phyloP scores from a whole-genome alignment of 2,888 invertebrate genomes.

The Caenorhabditis macrosperma region DNA sequence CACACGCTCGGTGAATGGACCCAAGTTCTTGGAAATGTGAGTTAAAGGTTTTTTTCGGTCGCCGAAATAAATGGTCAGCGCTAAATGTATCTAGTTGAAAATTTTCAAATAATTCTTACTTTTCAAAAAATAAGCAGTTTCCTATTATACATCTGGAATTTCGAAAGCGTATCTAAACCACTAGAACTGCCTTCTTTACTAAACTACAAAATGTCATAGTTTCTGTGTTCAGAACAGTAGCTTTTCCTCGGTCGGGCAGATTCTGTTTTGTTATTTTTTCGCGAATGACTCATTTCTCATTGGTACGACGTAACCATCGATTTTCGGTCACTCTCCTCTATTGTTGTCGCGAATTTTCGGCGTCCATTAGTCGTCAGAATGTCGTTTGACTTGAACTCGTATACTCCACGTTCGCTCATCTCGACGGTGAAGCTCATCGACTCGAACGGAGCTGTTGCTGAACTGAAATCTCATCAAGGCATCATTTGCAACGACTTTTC shows the following conservation, averaged over 20 bases:
- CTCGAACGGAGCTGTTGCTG: not conserved
- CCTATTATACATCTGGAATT: no score
- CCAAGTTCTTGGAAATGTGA: constrained; percentile 42
- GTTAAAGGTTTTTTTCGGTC: not conserved
- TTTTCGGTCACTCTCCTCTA: not conserved
- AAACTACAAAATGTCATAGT: no score
- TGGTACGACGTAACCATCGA: not conserved
- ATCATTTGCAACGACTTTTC: not conserved
- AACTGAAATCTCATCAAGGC: not conserved
- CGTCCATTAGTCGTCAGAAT: not conserved
- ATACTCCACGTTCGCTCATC: not conserved
- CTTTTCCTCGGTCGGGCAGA: not conserved
- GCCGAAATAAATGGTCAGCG: no score
- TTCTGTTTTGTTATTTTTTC: not conserved
- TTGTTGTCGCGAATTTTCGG: no score
- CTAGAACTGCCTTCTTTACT: no score
- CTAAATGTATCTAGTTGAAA: no score
- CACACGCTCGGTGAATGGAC: constrained; percentile 64
- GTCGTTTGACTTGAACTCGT: not conserved
- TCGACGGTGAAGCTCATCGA: not conserved
- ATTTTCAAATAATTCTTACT: no score
- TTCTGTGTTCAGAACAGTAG: no score
- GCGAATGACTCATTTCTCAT: not conserved
- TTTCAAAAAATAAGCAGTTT: no score
- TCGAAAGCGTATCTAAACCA: no score